These are phyloP conservation scores for Pimephales promelas DNA, from an alignment of 2,113 vertebrate species.

Conservation along the genomic window DNA sequence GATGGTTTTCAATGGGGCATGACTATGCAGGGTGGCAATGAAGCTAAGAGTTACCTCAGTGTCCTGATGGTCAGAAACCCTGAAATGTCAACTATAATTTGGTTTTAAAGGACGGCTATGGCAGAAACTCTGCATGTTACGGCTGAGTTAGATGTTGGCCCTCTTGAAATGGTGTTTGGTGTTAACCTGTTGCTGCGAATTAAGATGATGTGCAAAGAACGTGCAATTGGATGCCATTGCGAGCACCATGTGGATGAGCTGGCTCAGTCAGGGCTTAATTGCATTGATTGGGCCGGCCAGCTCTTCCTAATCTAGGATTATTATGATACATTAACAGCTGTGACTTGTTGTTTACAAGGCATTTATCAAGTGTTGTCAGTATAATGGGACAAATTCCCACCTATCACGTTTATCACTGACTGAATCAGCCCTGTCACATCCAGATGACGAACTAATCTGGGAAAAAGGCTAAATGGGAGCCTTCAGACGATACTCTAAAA, in stretches of 20 bases:
- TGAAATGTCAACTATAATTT: constrained; percentile 71
- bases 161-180: neutral
- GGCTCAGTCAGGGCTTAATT: constrained; percentile 77
- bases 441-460: constrained; percentile 58
- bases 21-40: constrained; percentile 64
- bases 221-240: constrained; percentile 29
- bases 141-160: constrained; percentile 36
- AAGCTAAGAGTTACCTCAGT: constrained; percentile 62
- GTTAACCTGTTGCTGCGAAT: constrained; percentile 29
- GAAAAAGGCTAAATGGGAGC: constrained; percentile 2
- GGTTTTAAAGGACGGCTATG: constrained; percentile 50
- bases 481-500: neutral
- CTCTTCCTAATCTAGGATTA: constrained; percentile 81
- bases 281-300: constrained; percentile 79
- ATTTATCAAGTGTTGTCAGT: constrained; percentile 79
- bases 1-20: constrained; percentile 63
- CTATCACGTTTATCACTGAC: constrained; percentile 79
- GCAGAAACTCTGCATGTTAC: constrained; percentile 30
- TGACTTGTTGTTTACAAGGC: constrained; percentile 80
- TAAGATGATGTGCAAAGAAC: constrained; percentile 21
- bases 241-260: constrained; percentile 62
- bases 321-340: constrained; percentile 82
- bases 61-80: constrained; percentile 56
- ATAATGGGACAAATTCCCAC: constrained; percentile 78
- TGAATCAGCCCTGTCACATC: constrained; percentile 68